A percentile compares a stretch with the other conserved stretches of the same genome.
phyloP scores from a whole-genome alignment of 2,113 vertebrate species.

The Gadus chalcogrammus region DNA sequence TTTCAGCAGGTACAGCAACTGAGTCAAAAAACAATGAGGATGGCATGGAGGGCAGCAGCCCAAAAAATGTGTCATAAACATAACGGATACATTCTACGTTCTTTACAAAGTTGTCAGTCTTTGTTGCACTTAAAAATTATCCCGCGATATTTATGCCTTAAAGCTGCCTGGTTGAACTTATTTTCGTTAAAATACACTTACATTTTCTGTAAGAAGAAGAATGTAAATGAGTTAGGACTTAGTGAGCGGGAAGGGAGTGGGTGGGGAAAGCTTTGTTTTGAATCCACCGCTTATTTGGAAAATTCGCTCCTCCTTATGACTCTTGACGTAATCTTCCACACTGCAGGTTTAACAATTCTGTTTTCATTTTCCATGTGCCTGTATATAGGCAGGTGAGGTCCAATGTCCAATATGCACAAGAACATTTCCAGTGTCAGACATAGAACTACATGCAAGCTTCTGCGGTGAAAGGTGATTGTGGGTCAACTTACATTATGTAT shows the following conservation, averaged over 20 bases:
- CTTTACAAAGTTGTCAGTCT: not conserved
- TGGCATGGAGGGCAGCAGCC: conserved; percentile 7
- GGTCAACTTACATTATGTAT: not conserved
- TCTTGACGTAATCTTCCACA: too few species aligned
- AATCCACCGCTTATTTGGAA: not conserved
- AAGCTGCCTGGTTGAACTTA: not conserved
- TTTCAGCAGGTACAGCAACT: conserved; percentile 9
- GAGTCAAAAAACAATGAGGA: conserved; percentile 14
- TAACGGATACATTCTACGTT: not conserved
- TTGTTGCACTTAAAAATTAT: not conserved
- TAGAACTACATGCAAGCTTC: not conserved
- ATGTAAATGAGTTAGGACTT: conserved; percentile 1
- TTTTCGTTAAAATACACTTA: not conserved
- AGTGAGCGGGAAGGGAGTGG: not conserved
- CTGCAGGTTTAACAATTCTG: not conserved
- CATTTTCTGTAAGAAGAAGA: conserved; percentile 1
- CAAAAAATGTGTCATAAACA: not conserved
- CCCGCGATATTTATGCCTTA: not conserved
- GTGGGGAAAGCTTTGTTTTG: not conserved
- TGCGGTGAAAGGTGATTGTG: conserved; percentile 7
- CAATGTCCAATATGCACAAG: not conserved
- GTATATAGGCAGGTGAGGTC: not conserved
- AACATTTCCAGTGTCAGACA: not conserved
- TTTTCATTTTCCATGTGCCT: conserved; percentile 7
- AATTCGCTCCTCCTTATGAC: not conserved